These are phyloP conservation scores for Dromaius novaehollandiae DNA, from an alignment of 2,113 vertebrate species.

Conservation along the genomic window DNA sequence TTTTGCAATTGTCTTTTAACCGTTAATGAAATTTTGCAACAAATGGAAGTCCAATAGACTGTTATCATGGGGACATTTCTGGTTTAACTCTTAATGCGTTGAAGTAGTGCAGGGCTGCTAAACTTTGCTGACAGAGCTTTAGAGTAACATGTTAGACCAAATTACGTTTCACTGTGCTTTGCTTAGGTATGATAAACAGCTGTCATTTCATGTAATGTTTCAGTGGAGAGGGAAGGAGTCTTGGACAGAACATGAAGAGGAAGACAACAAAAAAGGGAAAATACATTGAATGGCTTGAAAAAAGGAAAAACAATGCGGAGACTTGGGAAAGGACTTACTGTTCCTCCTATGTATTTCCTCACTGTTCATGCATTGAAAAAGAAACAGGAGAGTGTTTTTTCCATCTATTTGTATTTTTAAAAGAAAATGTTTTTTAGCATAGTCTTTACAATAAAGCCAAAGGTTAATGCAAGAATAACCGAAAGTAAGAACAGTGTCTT, in stretches of 20 bases:
- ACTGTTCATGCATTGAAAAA: background rate
- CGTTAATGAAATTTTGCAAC: background rate
- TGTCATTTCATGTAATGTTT: background rate
- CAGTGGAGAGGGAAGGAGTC: conserved; percentile 28
- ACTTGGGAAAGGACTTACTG: background rate
- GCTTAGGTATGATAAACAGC: conserved; percentile 13
- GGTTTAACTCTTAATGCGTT: background rate
- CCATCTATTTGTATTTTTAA: background rate
- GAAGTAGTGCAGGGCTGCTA: background rate
- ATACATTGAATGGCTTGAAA: background rate
- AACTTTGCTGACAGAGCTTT: background rate
- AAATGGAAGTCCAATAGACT: background rate
- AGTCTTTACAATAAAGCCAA: background rate
- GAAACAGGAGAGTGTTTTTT: background rate
- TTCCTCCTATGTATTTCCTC: background rate
- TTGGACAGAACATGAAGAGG: background rate
- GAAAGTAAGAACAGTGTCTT: background rate
- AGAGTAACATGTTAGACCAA: background rate
- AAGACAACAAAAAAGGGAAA: conserved; percentile 13
- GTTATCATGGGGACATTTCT: accelerated
- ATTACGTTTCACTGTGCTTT: background rate
- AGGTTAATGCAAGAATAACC: background rate
- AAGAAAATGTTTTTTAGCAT: background rate
- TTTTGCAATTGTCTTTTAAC: background rate
- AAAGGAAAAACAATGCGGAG: background rate